Conservation (phyloP, 2,113 vertebrate genomes). For the Ochotona curzoniae region DNA sequence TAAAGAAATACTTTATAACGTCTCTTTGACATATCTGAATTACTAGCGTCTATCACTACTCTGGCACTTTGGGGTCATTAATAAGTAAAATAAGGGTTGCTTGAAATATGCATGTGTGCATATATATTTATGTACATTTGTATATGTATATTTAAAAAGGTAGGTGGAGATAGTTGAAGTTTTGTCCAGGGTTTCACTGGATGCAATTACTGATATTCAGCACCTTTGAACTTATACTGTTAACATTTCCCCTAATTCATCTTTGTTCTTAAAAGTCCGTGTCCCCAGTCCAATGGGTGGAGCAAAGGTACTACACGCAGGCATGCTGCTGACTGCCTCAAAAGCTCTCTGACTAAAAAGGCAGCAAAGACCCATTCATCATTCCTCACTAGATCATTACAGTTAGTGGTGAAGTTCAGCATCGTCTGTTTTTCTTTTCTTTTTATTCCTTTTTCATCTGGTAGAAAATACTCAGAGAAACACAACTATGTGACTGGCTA, state of each 20-base stretch:
- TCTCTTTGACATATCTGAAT: background rate
- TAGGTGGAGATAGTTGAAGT: background rate
- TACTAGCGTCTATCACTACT: background rate
- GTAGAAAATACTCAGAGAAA: background rate
- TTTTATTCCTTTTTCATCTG: background rate
- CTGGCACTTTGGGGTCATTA: background rate
- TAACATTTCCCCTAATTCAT: slow-evolving; percentile 41
- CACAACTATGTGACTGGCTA: background rate
- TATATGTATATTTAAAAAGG: too few relatives aligned
- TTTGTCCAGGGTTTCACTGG: slow-evolving; percentile 1
- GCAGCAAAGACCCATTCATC: background rate
- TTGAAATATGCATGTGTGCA: background rate
- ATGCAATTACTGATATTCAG: slow-evolving; percentile 15
- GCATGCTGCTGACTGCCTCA: background rate
- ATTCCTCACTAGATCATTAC: background rate
- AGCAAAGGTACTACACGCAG: background rate
- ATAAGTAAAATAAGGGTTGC: background rate
- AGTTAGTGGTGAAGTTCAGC: background rate
- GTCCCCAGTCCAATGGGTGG: background rate
- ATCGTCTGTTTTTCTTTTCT: background rate
- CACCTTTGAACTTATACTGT: slow-evolving; percentile 27
- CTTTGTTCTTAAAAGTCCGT: background rate
- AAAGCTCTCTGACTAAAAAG: background rate
- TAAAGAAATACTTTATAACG: background rate
- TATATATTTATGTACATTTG: too few relatives aligned